A percentile compares a stretch with the other conserved stretches of the same genome.
Evolutionary conservation across 2,113 vertebrate genomes (phyloP).

Genomic region (Equus quagga): DNA sequence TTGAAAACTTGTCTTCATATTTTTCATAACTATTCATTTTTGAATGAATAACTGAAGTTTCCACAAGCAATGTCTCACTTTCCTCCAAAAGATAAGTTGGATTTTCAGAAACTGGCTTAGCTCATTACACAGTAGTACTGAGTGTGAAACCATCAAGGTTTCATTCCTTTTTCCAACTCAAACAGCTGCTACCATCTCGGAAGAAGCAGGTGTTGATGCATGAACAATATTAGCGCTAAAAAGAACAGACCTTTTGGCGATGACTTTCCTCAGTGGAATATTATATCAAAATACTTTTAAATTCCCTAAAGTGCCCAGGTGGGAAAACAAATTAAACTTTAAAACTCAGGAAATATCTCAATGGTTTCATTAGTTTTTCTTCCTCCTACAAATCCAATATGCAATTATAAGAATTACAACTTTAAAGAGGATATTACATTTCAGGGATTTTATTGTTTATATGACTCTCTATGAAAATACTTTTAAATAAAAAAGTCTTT

Average conservation of each 20-base stretch:
- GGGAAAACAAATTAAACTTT: conserved; percentile 80
- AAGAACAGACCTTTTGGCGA: conserved; percentile 75
- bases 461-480: not conserved
- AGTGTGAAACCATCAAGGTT: conserved; percentile 71
- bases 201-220: conserved; percentile 82
- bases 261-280: conserved; percentile 73
- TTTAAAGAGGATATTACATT: conserved; percentile 30
- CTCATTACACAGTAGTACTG: not conserved
- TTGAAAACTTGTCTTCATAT: not conserved
- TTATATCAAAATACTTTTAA: conserved; percentile 70
- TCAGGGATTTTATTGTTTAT: not conserved
- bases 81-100: not conserved
- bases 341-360: conserved; percentile 53
- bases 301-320: conserved; percentile 84
- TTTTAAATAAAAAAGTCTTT: conserved; percentile 28
- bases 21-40: not conserved
- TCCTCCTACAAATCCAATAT: not conserved
- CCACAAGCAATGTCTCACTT: not conserved
- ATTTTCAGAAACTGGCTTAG: not conserved
- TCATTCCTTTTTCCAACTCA: conserved; percentile 74
- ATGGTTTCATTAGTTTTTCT: conserved; percentile 14
- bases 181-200: conserved; percentile 82
- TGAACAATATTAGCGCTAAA: conserved; percentile 73
- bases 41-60: conserved; percentile 20
- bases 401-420: not conserved